These are phyloP conservation scores for Ibidorhyncha struthersii DNA, from an alignment of 2,113 vertebrate genomes.

Conservation along the genomic window DNA sequence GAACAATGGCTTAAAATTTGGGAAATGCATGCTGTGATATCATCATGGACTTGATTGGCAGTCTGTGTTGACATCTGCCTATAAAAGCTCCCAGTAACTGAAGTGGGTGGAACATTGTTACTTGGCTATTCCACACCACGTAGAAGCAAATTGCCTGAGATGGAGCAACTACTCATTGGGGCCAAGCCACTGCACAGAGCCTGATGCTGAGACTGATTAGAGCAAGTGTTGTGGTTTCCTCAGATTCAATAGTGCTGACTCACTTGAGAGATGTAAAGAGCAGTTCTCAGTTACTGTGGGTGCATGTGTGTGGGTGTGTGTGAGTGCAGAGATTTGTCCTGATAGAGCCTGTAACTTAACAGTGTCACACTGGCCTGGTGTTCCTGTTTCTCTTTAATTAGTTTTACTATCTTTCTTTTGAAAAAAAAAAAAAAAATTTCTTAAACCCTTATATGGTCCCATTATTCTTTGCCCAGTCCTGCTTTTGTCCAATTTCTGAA, in stretches of 20 bases:
- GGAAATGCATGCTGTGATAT: not conserved
- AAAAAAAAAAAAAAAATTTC: not conserved
- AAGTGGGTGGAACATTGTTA: not conserved
- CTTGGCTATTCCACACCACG: not conserved
- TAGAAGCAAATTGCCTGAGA: not conserved
- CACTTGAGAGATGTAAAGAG: not conserved
- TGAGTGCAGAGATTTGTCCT: not conserved
- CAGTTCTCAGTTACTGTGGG: not conserved
- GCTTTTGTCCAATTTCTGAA: not conserved
- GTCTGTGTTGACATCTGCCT: not conserved
- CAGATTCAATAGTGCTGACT: accelerated
- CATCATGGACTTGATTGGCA: not conserved
- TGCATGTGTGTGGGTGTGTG: accelerated
- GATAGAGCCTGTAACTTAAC: not conserved
- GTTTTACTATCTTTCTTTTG: not conserved
- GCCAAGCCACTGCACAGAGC: not conserved
- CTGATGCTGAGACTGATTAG: not conserved
- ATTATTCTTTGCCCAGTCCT: not conserved
- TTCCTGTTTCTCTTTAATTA: not conserved
- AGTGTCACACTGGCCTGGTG: too few species aligned
- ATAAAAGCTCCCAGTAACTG: not conserved
- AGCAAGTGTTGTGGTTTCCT: not conserved
- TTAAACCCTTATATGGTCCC: not conserved
- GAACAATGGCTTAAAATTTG: not conserved
- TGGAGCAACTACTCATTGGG: not conserved